Conservation (phyloP, 2,888 invertebrate species). For the Scrobipalpa atriplicella region DNA sequence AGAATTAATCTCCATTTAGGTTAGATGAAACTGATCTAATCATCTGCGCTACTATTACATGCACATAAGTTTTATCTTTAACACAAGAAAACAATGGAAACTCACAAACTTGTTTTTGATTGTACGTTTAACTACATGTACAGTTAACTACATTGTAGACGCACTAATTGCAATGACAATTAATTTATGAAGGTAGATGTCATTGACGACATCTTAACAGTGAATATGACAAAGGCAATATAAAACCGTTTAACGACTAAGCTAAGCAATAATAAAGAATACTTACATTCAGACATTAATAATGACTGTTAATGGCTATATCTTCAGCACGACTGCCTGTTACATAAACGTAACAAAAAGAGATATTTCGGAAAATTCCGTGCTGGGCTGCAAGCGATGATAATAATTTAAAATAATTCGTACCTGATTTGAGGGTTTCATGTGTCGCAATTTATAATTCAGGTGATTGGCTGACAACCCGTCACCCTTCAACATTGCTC, state of each 20-base stretch:
- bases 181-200: background rate
- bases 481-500: too few species aligned
- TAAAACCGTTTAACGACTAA: constrained; percentile 7
- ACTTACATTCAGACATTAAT: constrained; percentile 4
- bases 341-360: too few species aligned
- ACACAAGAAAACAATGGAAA: constrained; percentile 12
- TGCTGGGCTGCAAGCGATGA: too few species aligned
- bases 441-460: too few species aligned
- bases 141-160: background rate
- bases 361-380: background rate
- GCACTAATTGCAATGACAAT: background rate
- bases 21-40: background rate
- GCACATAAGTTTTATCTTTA: background rate
- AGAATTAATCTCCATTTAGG: background rate
- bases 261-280: constrained; percentile 6
- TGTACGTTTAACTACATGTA: background rate
- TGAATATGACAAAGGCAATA: background rate
- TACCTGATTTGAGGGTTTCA: too few species aligned
- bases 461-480: too few species aligned
- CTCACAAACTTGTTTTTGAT: background rate
- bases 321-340: too few species aligned
- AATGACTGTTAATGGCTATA: background rate
- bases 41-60: background rate
- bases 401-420: too few species aligned
- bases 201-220: background rate